Conservation (phyloP, 2,888 invertebrate genomes). For the Argynnis bischoffii region DNA sequence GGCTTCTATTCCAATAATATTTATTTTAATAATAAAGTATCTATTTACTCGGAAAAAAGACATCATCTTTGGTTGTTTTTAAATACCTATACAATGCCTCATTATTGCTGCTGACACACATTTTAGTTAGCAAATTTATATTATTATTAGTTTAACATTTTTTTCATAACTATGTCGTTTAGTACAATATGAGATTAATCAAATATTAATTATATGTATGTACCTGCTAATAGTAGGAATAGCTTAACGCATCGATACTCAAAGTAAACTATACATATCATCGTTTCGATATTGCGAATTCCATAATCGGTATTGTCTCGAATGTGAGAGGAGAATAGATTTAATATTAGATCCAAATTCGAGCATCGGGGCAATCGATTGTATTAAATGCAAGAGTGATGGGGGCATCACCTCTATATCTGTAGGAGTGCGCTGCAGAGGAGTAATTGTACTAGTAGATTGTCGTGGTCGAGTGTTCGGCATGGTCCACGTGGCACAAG, state of each 20-base stretch:
- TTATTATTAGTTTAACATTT: too few relatives aligned
- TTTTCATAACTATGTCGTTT: too few relatives aligned
- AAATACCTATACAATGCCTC: too few relatives aligned
- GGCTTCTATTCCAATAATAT: too few relatives aligned
- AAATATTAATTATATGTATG: background rate
- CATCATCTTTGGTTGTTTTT: too few relatives aligned
- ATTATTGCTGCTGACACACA: too few relatives aligned
- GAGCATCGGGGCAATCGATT: slow-evolving; percentile 36
- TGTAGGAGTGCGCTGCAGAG: slow-evolving; percentile 50
- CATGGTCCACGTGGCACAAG: slow-evolving; percentile 80
- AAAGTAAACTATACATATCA: slow-evolving; percentile 27
- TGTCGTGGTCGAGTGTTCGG: slow-evolving; percentile 73
- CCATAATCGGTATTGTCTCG: slow-evolving; percentile 38
- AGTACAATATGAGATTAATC: background rate
- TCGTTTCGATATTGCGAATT: slow-evolving; percentile 38
- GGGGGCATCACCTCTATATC: slow-evolving; percentile 21
- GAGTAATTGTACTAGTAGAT: slow-evolving; percentile 72
- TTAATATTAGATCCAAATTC: slow-evolving; percentile 38
- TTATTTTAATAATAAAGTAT: too few relatives aligned
- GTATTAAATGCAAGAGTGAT: slow-evolving; percentile 35
- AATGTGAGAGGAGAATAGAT: slow-evolving; percentile 31
- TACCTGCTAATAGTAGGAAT: slow-evolving; percentile 7
- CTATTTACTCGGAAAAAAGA: too few relatives aligned
- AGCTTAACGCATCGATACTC: slow-evolving; percentile 12
- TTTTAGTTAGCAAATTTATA: too few relatives aligned